Conservation (phyloP, 2,113 vertebrate species). For the Sporophila hypoxantha region DNA sequence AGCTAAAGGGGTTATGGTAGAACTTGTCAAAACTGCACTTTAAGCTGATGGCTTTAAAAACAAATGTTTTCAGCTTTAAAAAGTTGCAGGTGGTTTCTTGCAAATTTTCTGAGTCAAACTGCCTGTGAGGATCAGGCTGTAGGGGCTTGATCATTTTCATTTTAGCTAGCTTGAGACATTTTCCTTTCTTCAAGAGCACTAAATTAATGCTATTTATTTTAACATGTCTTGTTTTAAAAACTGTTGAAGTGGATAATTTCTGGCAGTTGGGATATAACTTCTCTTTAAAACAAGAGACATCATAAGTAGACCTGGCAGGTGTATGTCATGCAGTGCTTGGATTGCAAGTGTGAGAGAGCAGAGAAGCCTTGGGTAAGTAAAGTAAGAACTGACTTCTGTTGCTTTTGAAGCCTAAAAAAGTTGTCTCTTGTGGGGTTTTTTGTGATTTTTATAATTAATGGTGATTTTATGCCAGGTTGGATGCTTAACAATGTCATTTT, state of each 20-base stretch:
- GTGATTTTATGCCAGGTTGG: neutral
- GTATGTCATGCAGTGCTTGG: neutral
- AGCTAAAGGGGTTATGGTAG: neutral
- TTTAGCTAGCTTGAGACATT: neutral
- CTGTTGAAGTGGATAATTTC: neutral
- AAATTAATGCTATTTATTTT: neutral
- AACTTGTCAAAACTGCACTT: neutral
- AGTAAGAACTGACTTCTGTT: neutral
- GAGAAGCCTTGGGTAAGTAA: slow-evolving; percentile 10
- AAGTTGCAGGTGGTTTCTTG: neutral
- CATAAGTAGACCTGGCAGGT: neutral
- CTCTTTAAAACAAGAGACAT: neutral
- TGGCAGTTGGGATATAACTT: neutral
- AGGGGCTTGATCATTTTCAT: neutral
- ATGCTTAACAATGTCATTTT: neutral
- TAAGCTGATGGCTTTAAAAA: neutral
- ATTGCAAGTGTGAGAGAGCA: neutral
- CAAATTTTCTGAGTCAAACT: neutral
- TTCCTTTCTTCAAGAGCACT: neutral
- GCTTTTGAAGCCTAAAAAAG: neutral
- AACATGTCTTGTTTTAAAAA: neutral
- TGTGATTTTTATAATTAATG: neutral
- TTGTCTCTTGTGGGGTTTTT: neutral
- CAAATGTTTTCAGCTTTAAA: neutral
- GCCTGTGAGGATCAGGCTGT: neutral